phyloP scores from a whole-genome alignment of 30 jellyfish, hydroid and myxozoan genomes.

The Clytia hemisphaerica region DNA sequence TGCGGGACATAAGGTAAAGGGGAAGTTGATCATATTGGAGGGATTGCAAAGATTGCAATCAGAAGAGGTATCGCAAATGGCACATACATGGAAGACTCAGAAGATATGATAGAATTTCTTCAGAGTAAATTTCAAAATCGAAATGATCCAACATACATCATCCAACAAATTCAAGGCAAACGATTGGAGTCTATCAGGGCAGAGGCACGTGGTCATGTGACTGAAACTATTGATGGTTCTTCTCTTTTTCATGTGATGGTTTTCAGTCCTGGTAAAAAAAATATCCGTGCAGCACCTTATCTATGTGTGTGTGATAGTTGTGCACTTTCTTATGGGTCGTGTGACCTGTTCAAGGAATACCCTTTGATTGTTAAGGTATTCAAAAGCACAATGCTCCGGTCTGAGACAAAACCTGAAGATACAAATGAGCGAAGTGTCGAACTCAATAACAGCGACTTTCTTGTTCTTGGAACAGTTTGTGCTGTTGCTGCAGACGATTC shows the following conservation, averaged over 20 bases:
- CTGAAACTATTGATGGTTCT: slow-evolving; percentile 28
- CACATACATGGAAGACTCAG: slow-evolving; percentile 13
- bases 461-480: slow-evolving; percentile 23
- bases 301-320: slow-evolving; percentile 22
- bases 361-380: slow-evolving; percentile 11
- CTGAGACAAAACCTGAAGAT: slow-evolving; percentile 11
- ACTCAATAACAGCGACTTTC: slow-evolving; percentile 10
- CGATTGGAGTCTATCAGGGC: slow-evolving; percentile 13
- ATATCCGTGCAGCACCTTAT: slow-evolving; percentile 8
- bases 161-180: slow-evolving; percentile 21
- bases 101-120: slow-evolving; percentile 15
- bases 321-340: slow-evolving; percentile 22
- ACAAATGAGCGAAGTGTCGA: slow-evolving; percentile 1
- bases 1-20: slow-evolving; percentile 39
- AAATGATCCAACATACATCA: slow-evolving; percentile 14
- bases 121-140: slow-evolving; percentile 4
- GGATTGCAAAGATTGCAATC: slow-evolving; percentile 27
- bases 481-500: slow-evolving; percentile 32
- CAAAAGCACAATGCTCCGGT: slow-evolving; percentile 18
- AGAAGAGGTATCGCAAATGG: slow-evolving; percentile 30
- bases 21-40: slow-evolving; percentile 36
- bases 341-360: slow-evolving; percentile 25
- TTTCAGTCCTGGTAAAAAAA: slow-evolving; percentile 17
- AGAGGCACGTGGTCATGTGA: background rate
- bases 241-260: slow-evolving; percentile 24